phyloP scores from a whole-genome alignment of 2,797 vertebrate species.

The Gobio occitaniae region DNA sequence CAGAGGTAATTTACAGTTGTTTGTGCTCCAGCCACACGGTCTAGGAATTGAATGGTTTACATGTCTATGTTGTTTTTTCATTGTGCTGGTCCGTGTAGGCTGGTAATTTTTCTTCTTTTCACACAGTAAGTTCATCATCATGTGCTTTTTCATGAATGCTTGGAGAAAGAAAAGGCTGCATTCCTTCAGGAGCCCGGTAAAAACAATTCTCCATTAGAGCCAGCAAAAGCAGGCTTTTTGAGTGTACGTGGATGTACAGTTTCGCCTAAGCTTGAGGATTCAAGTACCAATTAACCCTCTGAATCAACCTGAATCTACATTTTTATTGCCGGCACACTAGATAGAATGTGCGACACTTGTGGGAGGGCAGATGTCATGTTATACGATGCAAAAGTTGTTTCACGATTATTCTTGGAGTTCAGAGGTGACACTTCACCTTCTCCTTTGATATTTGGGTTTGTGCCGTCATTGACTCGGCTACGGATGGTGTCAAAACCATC shows the following conservation, averaged over 20 bases:
- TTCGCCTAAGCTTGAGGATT: conserved; percentile 14
- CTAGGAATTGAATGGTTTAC: conserved; percentile 76
- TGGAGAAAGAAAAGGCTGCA: conserved; percentile 33
- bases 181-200: conserved; percentile 37
- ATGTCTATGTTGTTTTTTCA: conserved; percentile 69
- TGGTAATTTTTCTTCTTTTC: conserved; percentile 60
- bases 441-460: conserved; percentile 41
- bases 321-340: conserved; percentile 9
- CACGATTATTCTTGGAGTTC: conserved; percentile 11
- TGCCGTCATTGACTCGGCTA: conserved; percentile 23
- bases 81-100: conserved; percentile 41
- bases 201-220: conserved; percentile 24
- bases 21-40: conserved; percentile 71
- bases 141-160: conserved; percentile 20
- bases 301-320: conserved; percentile 37
- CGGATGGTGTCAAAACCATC: conserved; percentile 35
- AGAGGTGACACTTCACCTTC: conserved; percentile 35
- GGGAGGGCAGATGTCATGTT: neutral
- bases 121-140: conserved; percentile 52
- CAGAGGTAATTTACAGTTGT: conserved; percentile 75
- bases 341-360: neutral
- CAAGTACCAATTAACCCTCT: conserved; percentile 39
- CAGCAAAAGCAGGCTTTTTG: conserved; percentile 2
- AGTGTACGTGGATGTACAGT: neutral
- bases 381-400: conserved; percentile 2